Base-by-base conservation (phyloP, 1,140 invertebrate species). In the Bombus turneri region DNA sequence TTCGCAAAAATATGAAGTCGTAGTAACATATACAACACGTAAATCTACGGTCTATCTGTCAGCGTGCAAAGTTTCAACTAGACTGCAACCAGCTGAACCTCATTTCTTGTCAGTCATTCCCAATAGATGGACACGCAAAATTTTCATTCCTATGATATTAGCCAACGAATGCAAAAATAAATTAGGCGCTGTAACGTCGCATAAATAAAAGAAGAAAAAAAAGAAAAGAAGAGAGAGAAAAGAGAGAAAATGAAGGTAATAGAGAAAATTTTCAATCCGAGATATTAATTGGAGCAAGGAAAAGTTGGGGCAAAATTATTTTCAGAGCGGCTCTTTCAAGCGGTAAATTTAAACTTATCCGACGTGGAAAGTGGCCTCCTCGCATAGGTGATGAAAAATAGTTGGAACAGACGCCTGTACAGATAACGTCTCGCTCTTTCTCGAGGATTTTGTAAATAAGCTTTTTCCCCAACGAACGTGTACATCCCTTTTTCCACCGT, bases 401-500 rank as follows among this genome's bases (percentile, higher is more conserved):
- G 68, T 72, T 57, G 8, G 22, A 41, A 9, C 47, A 81, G 47
- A 25, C 68, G 47, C 47, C 37, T 22, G n/a, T 59, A 25, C 18
- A 57, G 47, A 73, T 34, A 59, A 72, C 66, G 47, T 59, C 22
- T 37, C n/a, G 3, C n/a, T 43, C 28, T 72, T 43, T 43, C 71
- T 43, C 25, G 68, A 39, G n/a, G 37, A 28, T 81, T 81, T 81
- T 43, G 37, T 53, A 73, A 81, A 81, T 81, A 81, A 81, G 66
- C 68, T 81, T 41, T 71, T 25, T 39, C 25, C 18, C 47, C 9
- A 1, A 62, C 59, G 1, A 47, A 41, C 34, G 3, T 72, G 9
- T 5, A n/a, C 8, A 66, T 66, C 18, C 47, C 78, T 15, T 53
- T 71, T 59, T 43, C 34, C 28, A 25, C 31, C 15, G 37, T 15